These are phyloP conservation scores for Hylia prasina DNA, from an alignment of 2,113 vertebrate species.

Conservation along the genomic window DNA sequence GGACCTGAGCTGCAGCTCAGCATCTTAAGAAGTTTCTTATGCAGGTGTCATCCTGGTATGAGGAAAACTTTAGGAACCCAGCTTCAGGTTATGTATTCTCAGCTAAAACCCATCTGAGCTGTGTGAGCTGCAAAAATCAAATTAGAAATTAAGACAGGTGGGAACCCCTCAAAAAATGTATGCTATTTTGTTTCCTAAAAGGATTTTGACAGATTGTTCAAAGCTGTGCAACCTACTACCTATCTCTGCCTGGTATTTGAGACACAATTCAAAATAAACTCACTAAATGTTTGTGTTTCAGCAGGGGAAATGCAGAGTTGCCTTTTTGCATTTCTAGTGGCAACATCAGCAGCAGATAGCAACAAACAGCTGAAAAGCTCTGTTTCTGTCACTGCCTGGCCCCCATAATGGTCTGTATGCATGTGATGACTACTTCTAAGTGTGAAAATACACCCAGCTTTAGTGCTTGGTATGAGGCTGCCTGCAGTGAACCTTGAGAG, in stretches of 20 bases:
- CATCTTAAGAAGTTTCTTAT: neutral
- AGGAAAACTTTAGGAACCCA: neutral
- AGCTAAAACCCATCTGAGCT: neutral
- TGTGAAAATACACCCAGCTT: neutral
- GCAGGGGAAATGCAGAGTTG: neutral
- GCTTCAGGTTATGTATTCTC: neutral
- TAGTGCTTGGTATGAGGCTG: neutral
- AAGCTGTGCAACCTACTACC: neutral
- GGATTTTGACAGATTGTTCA: neutral
- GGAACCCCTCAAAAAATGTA: neutral
- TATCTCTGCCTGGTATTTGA: neutral
- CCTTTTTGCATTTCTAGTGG: neutral
- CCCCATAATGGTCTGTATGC: neutral
- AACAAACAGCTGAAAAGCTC: neutral
- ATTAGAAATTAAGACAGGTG: neutral
- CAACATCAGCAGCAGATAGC: neutral
- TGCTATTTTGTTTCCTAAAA: neutral
- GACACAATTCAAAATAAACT: neutral
- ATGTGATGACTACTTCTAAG: neutral
- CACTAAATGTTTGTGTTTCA: neutral
- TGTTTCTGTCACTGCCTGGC: neutral
- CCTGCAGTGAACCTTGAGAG: neutral
- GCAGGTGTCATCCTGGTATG: neutral
- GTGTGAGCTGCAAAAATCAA: neutral
- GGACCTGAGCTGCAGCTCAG: neutral